Percentiles rank a stretch among this genome's conserved stretches.
Conservation (phyloP, 2,797 vertebrate genomes). For the Paedocypris micromegethes region DNA sequence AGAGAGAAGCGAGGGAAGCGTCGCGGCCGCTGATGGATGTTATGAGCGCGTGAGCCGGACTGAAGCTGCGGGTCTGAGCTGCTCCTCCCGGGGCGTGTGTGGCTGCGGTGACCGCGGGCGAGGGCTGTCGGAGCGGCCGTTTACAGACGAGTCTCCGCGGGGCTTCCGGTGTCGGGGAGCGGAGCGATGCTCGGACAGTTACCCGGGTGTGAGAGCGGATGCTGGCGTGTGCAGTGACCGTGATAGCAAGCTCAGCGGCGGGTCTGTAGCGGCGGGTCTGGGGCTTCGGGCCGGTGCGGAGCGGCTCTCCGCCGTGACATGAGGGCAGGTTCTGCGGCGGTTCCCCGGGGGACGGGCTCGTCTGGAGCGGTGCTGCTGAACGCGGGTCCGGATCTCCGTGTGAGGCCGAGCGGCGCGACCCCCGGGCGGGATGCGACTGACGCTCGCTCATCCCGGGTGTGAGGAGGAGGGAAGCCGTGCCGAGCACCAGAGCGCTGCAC, state of each 20-base stretch:
- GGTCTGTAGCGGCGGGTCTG: not conserved
- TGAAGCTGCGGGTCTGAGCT: slow-evolving; percentile 21
- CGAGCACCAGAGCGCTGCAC: too few species aligned
- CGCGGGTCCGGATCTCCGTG: slow-evolving; percentile 49
- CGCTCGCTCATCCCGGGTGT: too few species aligned
- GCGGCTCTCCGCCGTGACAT: slow-evolving; percentile 56
- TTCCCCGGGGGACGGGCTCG: slow-evolving; percentile 67
- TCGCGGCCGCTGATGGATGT: slow-evolving; percentile 51
- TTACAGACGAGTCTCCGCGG: slow-evolving; percentile 28
- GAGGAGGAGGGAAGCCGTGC: too few species aligned
- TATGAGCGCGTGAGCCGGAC: slow-evolving; percentile 34
- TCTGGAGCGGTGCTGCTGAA: slow-evolving; percentile 59
- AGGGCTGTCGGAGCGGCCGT: slow-evolving; percentile 23
- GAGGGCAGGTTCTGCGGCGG: slow-evolving; percentile 62
- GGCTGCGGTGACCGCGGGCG: slow-evolving; percentile 26
- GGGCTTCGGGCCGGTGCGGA: not conserved
- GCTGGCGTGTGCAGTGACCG: too few species aligned
- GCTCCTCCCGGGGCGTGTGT: not conserved
- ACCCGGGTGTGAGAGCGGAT: too few species aligned
- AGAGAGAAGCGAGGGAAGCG: slow-evolving; percentile 54
- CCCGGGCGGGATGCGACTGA: too few species aligned
- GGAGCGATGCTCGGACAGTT: not conserved
- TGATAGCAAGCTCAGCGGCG: too few species aligned
- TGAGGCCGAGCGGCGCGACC: too few species aligned
- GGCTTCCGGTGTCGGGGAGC: not conserved